Evolutionary conservation across 2,113 vertebrate species (phyloP), one percentile per base, ranked within the genome.

Genomic region (Neotoma lepida): DNA sequence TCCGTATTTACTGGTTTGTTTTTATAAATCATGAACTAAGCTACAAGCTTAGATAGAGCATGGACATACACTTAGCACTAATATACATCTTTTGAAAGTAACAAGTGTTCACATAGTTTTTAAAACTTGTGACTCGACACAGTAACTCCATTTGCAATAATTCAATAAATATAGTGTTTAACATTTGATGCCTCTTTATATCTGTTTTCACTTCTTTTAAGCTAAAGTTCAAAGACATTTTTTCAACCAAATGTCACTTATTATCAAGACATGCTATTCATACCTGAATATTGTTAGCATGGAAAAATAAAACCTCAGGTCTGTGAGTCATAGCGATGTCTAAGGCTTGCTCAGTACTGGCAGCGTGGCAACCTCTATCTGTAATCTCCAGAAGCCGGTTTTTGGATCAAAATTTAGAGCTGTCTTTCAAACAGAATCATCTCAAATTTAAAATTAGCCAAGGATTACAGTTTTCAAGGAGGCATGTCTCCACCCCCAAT

Each of bases 401-500:
- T 95, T 74, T 20, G 95, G 80, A 97, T 97, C 87, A 86, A n/a
- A 46, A 93, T 91, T 76, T 96, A 95, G 96, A 94, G 89, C 96
- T 94, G 94, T 90, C 95, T 96, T 95, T 96, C 94, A 95, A 93
- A 93, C 61, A 92, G 77, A 96, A 41, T 73, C 88, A 61, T 90
- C 63, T 94, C 66, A 94, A 90, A 96, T 96, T 96, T 95, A 93
- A 97, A 97, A 97, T 97, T 93, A 96, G 96, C 96, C 81, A 51
- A 91, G 92, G 81, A 97, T 97, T 97, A 94, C 94, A 95, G 90
- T 96, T 94, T 96, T 89, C 90, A 86, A 24, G 51, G 63, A 96
- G 85, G 87, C 95, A 41, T 35, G 88, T 87, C 96, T 95, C 97
- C 96, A 81, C 95, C 96, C 94, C 94, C 93, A 81, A 92, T 85